Conservation (phyloP, 2,113 vertebrate species). For the Syrrhaptes paradoxus region DNA sequence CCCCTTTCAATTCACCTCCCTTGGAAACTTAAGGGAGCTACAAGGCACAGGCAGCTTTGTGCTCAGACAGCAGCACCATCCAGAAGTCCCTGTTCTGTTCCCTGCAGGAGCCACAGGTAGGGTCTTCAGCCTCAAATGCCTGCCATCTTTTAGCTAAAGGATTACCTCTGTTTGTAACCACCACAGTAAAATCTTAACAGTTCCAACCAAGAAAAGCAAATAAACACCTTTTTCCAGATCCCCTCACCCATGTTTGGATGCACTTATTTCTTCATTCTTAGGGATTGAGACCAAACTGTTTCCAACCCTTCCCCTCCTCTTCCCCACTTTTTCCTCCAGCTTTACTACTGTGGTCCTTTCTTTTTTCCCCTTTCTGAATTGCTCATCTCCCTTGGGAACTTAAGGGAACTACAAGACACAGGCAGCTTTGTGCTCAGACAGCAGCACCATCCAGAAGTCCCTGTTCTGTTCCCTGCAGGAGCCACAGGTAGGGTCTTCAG, state of each 20-base stretch:
- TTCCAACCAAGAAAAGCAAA: background rate
- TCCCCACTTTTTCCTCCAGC: background rate
- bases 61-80: background rate
- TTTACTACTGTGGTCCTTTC: background rate
- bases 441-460: background rate
- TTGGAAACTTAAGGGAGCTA: background rate
- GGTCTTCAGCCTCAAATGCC: background rate
- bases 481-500: background rate
- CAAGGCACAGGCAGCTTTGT: background rate
- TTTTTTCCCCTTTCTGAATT: background rate
- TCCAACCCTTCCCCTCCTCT: fast-evolving
- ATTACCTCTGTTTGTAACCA: background rate
- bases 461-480: too few relatives aligned
- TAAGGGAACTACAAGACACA: background rate
- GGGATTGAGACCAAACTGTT: background rate
- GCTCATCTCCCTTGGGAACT: background rate
- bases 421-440: background rate
- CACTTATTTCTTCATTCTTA: background rate
- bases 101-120: background rate
- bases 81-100: background rate
- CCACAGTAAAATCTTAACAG: background rate
- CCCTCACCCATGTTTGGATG: background rate
- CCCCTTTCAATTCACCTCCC: background rate
- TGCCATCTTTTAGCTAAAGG: background rate
- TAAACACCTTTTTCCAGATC: background rate